Conservation (phyloP, 1,140 invertebrate genomes). For the Oppia nitens region DNA sequence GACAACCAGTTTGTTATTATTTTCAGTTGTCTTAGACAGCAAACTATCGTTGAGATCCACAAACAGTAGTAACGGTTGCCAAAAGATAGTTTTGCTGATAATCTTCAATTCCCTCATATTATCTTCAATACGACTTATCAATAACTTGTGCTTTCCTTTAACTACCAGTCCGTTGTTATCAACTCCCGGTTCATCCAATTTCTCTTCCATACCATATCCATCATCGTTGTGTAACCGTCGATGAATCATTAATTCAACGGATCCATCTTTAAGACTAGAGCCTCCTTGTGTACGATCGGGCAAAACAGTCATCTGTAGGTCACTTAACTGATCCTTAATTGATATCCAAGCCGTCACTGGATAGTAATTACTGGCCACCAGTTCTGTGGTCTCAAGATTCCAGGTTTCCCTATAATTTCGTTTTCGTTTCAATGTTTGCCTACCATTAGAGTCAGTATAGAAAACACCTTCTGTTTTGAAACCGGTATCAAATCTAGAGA, state of each 20-base stretch:
- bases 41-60: conserved; percentile 3
- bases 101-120: conserved; percentile 13
- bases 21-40: background rate
- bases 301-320: conserved; percentile 39
- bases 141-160: conserved; percentile 45
- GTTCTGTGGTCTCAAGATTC: conserved; percentile 31
- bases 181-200: conserved; percentile 62
- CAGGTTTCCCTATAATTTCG: conserved; percentile 31
- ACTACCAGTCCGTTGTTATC: conserved; percentile 53
- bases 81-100: conserved; percentile 6
- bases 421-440: conserved; percentile 48
- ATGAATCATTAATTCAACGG: conserved; percentile 50
- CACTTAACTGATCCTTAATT: conserved; percentile 22
- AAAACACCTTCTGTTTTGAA: conserved; percentile 49
- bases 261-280: conserved; percentile 32
- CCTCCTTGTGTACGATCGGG: conserved; percentile 42
- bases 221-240: conserved; percentile 71
- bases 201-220: conserved; percentile 76
- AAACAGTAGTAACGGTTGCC: conserved; percentile 10
- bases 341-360: conserved; percentile 32
- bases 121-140: conserved; percentile 26
- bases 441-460: conserved; percentile 85
- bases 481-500: conserved; percentile 36
- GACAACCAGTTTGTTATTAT: background rate
- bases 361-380: conserved; percentile 34